Conservation (phyloP, 2,113 vertebrate genomes). For the Odontesthes bonariensis region DNA sequence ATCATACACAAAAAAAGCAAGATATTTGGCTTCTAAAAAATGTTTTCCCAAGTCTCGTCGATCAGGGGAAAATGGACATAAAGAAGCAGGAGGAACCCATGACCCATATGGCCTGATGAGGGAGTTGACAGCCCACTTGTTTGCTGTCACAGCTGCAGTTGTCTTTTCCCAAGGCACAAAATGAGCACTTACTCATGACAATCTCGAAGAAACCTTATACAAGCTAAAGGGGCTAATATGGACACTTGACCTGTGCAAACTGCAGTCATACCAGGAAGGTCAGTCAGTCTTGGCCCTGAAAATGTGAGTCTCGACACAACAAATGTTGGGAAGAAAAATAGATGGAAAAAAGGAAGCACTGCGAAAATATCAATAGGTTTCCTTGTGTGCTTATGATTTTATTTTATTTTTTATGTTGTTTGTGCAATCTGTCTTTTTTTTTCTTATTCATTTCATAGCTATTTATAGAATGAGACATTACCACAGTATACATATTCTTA, state of each 20-base stretch:
- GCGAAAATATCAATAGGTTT: too few relatives aligned
- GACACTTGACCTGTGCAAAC: not conserved
- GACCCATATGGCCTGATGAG: not conserved
- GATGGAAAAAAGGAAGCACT: too few relatives aligned
- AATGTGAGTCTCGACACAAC: not conserved
- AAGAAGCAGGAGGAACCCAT: not conserved
- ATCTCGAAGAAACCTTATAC: not conserved
- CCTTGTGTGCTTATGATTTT: too few relatives aligned
- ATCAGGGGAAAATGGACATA: not conserved
- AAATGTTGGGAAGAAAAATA: too few relatives aligned
- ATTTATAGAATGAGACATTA: too few relatives aligned
- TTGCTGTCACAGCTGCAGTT: not conserved
- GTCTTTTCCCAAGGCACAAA: not conserved
- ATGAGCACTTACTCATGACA: not conserved
- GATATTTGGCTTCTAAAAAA: not conserved
- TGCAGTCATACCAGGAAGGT: not conserved
- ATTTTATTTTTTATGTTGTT: too few relatives aligned
- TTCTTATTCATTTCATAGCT: too few relatives aligned
- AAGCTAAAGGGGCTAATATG: not conserved
- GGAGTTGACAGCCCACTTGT: not conserved
- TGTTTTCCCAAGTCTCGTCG: not conserved
- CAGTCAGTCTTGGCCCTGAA: not conserved
- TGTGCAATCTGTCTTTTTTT: too few relatives aligned
- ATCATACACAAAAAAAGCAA: too few relatives aligned
- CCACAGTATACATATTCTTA: too few relatives aligned